A percentile compares a stretch with the other conserved stretches of the same genome.
phyloP scores from a whole-genome alignment of 2,797 vertebrate genomes.

The Neostethus bicornis region DNA sequence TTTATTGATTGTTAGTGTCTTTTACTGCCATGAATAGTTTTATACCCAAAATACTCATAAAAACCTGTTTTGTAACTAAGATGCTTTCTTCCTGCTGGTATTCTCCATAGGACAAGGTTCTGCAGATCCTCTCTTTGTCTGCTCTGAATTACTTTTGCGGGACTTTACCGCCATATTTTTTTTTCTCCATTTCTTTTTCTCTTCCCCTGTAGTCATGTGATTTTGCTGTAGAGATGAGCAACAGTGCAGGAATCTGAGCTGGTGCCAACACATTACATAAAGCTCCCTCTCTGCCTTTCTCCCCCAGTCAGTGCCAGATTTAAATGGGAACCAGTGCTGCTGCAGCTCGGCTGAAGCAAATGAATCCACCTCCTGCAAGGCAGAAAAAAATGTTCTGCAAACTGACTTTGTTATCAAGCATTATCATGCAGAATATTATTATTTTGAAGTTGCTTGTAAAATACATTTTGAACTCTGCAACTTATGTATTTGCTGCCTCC shows the following conservation, averaged over 20 bases:
- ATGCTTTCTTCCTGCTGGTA: too few relatives aligned
- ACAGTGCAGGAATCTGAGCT: constrained; percentile 34
- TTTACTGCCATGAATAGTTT: constrained; percentile 1
- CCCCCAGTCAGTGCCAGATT: constrained; percentile 16
- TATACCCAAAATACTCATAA: not conserved
- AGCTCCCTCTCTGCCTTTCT: constrained; percentile 6
- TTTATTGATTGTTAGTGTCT: not conserved
- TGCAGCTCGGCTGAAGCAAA: constrained; percentile 15
- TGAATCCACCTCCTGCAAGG: constrained; percentile 39
- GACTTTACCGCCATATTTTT: constrained; percentile 4
- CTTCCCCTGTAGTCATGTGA: constrained; percentile 55
- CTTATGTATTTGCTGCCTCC: too few relatives aligned
- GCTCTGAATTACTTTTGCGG: not conserved
- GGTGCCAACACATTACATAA: constrained; percentile 32
- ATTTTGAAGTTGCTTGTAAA: too few relatives aligned
- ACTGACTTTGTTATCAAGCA: not conserved
- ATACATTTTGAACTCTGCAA: too few relatives aligned
- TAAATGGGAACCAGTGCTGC: constrained; percentile 14
- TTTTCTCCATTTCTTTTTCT: not conserved
- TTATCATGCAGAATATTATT: not conserved
- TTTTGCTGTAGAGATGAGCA: constrained; percentile 70
- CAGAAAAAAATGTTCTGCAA: constrained; percentile 5
- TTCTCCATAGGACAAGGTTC: too few relatives aligned
- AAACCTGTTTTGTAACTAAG: not conserved
- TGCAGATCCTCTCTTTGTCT: too few relatives aligned